Conservation (phyloP, 2,888 invertebrate genomes). For the Hartigia nigra region DNA sequence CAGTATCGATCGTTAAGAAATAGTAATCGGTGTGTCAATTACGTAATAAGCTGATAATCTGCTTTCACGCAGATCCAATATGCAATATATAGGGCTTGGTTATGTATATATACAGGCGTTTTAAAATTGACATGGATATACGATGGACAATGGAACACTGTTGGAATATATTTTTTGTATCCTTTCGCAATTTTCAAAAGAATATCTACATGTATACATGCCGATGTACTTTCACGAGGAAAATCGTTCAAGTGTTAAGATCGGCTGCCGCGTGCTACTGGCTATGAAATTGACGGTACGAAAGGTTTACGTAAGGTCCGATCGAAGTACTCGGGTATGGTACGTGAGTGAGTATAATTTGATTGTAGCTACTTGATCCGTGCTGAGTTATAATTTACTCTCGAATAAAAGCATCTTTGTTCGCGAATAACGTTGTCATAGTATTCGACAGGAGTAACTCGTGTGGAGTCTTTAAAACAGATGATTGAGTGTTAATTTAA, state of each 20-base stretch:
- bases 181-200: neutral
- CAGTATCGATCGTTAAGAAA: neutral
- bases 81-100: too few relatives aligned
- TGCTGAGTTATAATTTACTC: neutral
- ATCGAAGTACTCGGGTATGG: neutral
- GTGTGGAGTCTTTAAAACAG: neutral
- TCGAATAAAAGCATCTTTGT: neutral
- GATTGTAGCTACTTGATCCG: neutral
- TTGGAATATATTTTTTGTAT: neutral
- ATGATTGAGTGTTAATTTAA: neutral
- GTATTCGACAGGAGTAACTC: neutral
- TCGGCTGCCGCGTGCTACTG: neutral
- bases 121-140: neutral
- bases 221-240: neutral
- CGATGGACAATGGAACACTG: too few relatives aligned
- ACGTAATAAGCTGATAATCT: too few relatives aligned
- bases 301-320: neutral
- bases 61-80: too few relatives aligned
- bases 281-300: neutral
- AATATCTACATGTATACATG: neutral
- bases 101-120: neutral
- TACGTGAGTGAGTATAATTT: neutral
- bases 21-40: neutral
- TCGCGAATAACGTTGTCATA: neutral
- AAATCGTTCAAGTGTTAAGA: neutral